Percentiles rank a stretch among this genome's conserved stretches.
Evolutionary conservation across 2,797 vertebrate genomes (phyloP).

Genomic region (Acanthornis magna): DNA sequence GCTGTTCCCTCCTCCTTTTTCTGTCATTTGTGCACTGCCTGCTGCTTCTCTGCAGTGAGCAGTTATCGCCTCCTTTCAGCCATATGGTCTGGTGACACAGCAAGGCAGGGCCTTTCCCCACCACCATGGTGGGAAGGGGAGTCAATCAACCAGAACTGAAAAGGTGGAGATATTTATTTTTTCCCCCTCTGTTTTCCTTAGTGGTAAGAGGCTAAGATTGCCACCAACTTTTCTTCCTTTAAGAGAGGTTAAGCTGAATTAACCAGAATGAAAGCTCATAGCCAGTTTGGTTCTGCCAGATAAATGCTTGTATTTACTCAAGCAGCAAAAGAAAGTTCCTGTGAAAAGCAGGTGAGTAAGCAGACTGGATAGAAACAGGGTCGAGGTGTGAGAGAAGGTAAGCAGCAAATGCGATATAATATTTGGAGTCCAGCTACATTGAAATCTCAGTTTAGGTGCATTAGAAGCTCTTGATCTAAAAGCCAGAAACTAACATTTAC

Average conservation of each 20-base stretch:
- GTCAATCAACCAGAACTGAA: background rate
- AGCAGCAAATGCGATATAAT: background rate
- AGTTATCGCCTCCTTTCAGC: background rate
- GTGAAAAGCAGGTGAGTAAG: background rate
- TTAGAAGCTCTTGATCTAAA: background rate
- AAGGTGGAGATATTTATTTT: background rate
- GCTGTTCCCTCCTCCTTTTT: background rate
- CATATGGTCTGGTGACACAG: background rate
- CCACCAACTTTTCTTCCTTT: background rate
- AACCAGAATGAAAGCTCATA: background rate
- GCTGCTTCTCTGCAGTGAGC: background rate
- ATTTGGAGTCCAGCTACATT: background rate
- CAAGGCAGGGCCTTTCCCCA: background rate
- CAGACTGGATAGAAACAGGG: background rate
- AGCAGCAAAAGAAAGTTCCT: background rate
- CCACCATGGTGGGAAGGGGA: background rate
- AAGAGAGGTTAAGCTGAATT: background rate
- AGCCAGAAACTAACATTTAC: background rate
- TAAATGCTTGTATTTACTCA: background rate
- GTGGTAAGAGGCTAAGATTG: background rate
- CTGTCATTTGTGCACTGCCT: background rate
- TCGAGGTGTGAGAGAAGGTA: background rate
- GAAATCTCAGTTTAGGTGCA: background rate
- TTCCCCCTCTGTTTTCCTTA: accelerated
- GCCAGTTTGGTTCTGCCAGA: background rate